Evolutionary conservation across 2,113 vertebrate species (phyloP).

Genomic region (Perognathus longimembris): DNA sequence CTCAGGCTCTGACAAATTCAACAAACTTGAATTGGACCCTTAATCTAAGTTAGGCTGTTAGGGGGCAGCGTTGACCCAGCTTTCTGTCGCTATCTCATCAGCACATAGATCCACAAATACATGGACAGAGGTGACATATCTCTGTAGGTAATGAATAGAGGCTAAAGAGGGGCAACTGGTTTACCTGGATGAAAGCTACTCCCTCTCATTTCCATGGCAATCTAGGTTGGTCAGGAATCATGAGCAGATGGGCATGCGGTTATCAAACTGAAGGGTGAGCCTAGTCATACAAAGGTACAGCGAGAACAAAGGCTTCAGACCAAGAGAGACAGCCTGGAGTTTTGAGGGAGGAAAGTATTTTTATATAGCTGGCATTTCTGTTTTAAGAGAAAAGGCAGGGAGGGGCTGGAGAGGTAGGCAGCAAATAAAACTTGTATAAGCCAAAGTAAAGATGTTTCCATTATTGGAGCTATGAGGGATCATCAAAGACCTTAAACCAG

Average conservation of each 20-base stretch:
- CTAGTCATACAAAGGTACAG: rapidly evolving
- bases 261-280: neutral
- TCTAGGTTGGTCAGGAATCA: neutral
- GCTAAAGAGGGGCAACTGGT: neutral
- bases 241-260: rapidly evolving
- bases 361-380: rapidly evolving
- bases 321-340: rapidly evolving
- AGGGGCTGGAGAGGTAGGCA: neutral
- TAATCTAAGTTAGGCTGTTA: neutral
- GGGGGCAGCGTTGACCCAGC: rapidly evolving
- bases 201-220: neutral
- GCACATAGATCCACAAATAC: no score
- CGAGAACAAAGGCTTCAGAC: neutral
- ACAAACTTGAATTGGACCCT: neutral
- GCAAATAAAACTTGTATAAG: neutral
- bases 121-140: neutral
- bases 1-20: slow-evolving; percentile 3
- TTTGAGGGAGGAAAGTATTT: no score
- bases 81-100: rapidly evolving
- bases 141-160: neutral
- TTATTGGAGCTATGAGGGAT: rapidly evolving
- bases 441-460: rapidly evolving
- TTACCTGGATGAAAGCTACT: rapidly evolving
- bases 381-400: neutral
- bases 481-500: neutral